phyloP scores from a whole-genome alignment of 2,113 vertebrate species.

The Cathartes aura region DNA sequence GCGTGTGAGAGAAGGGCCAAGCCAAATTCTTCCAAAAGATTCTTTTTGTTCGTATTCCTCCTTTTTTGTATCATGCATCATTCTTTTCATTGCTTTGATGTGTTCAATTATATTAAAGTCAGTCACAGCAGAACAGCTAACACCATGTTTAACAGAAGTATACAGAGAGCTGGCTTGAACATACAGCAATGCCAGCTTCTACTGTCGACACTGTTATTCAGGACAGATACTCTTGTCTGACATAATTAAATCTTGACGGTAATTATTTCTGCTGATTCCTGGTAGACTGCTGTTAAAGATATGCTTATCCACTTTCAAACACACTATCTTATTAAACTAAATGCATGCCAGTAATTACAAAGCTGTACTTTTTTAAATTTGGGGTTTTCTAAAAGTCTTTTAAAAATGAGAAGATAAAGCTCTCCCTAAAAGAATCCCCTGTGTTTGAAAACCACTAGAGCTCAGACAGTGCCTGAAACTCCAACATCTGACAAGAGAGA shows the following conservation, averaged over 20 bases:
- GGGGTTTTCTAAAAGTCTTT: conserved; percentile 51
- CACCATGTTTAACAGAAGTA: conserved; percentile 43
- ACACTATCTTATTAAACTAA: conserved; percentile 76
- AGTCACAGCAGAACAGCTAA: conserved; percentile 38
- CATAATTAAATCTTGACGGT: conserved; percentile 80
- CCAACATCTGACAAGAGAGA: background rate
- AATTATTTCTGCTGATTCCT: conserved; percentile 77
- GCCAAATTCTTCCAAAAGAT: background rate
- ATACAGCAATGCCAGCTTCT: conserved; percentile 44
- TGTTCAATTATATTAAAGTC: conserved; percentile 36
- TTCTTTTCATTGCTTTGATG: conserved; percentile 26
- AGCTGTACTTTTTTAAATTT: conserved; percentile 63
- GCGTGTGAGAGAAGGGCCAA: background rate
- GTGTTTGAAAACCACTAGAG: background rate
- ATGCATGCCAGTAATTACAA: conserved; percentile 72
- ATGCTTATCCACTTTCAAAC: conserved; percentile 72
- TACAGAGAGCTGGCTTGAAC: conserved; percentile 50
- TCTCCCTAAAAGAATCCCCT: conserved; percentile 20
- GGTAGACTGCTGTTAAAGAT: conserved; percentile 72
- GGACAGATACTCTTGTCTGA: conserved; percentile 71
- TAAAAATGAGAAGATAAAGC: conserved; percentile 39
- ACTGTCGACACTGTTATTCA: conserved; percentile 61
- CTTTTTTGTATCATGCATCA: background rate
- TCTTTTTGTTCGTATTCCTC: background rate
- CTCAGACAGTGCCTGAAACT: background rate